These are phyloP conservation scores for Bellardia bayeri DNA, from an alignment of 2,888 invertebrate species.

Conservation along the genomic window DNA sequence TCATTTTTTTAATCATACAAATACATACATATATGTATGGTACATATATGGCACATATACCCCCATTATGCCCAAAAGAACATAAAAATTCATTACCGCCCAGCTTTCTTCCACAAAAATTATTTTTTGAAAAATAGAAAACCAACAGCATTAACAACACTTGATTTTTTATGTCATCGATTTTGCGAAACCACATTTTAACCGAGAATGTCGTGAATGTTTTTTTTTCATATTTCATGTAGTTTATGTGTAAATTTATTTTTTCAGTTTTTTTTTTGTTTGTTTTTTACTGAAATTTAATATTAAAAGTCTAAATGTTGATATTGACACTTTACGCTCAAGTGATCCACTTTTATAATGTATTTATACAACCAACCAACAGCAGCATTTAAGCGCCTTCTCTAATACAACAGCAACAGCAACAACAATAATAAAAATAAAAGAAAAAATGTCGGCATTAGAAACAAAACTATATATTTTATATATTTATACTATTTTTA, in stretches of 20 bases:
- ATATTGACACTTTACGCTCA: conserved; percentile 73
- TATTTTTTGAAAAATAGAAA: not conserved
- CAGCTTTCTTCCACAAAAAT: too few relatives aligned
- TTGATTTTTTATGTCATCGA: conserved; percentile 46
- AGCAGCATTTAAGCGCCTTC: conserved; percentile 65
- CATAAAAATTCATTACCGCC: not conserved
- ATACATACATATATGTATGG: too few relatives aligned
- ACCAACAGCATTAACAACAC: not conserved
- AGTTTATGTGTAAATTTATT: conserved; percentile 9
- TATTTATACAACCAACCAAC: conserved; percentile 18
- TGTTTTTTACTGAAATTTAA: conserved; percentile 49
- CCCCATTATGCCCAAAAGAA: too few relatives aligned
- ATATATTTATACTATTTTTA: conserved; percentile 11
- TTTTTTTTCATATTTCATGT: conserved; percentile 7
- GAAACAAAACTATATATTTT: conserved; percentile 22
- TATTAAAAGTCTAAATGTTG: conserved; percentile 68
- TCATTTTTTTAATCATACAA: too few relatives aligned
- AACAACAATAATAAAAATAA: not conserved
- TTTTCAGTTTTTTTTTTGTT: conserved; percentile 16
- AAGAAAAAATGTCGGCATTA: conserved; percentile 51
- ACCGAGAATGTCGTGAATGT: conserved; percentile 64
- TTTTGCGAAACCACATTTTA: conserved; percentile 70
- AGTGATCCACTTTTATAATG: conserved; percentile 68
- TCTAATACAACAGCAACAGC: conserved; percentile 19
- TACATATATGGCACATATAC: too few relatives aligned